Evolutionary conservation across 2,888 invertebrate genomes (phyloP), one percentile per base, ranked within the genome.

Genomic region (Neelides folsomi): DNA sequence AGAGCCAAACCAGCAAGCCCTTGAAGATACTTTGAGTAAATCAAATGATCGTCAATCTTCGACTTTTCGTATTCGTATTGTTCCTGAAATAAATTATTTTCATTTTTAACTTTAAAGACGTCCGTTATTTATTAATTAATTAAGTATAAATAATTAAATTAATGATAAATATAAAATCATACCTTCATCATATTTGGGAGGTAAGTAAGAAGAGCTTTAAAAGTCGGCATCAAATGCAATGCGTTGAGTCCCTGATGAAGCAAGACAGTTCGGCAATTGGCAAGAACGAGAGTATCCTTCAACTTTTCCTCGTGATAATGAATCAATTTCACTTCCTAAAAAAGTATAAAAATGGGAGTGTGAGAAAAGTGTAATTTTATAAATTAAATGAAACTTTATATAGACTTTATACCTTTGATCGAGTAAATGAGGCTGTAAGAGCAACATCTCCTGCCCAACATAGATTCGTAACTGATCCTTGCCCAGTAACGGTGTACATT

Each of bases 11-110:
- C 71, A 19, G 75, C 70, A 47, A 79, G 67, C 64, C 76, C 75
- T 67, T 78, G 78, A 49, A 79, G 70, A 66, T 77, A 78, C 42
- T 72, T 68, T 57, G 77, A 77, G 68, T 77, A 77, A 64, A 77
- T 71, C 51, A 79, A 68, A 63, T 78, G 78, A 16, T 75, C 72
- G 61, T 75, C 72, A 10, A 79, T 77, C 20, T 69, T 66, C n/a
- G 75, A 70, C 66, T 76, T 76, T 65, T 80, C 79, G 60, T 73
- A 70, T 27, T 72, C 58, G 20, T 55, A 61, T 51, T 64, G 64
- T 39, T 64, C 64, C 54, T 60, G 41, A 39, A 37, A 47, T 7
- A n/a, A n/a, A n/a, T n/a, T n/a, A n/a, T n/a, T n/a, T n/a, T n/a
- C n/a, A n/a, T n/a, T n/a, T n/a, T 20, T 42, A 19, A 42, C 3